Percentiles rank a stretch among this genome's conserved stretches.
Evolutionary conservation across 2,797 vertebrate genomes (phyloP).

Genomic region (Lacerta agilis): DNA sequence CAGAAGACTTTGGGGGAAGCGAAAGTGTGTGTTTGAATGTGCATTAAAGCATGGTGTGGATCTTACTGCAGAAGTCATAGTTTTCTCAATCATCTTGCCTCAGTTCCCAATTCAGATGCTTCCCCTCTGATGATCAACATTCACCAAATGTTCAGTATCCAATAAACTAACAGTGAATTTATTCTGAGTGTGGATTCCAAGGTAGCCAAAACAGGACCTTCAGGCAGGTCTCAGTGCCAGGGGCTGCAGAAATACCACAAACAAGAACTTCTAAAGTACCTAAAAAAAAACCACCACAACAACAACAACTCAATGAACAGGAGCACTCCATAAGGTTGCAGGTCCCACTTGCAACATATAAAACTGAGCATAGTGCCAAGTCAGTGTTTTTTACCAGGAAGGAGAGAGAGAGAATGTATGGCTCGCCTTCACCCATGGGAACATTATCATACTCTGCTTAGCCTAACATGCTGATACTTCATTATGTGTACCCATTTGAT

Average conservation of each 20-base stretch:
- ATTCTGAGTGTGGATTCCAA: neutral
- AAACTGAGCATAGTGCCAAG: neutral
- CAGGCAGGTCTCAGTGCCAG: neutral
- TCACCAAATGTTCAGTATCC: neutral
- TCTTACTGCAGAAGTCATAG: no score
- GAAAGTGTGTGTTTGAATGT: no score
- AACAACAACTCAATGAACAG: no score
- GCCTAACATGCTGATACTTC: constrained; percentile 38
- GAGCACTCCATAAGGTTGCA: neutral
- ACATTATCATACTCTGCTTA: constrained; percentile 7
- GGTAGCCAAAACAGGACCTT: neutral
- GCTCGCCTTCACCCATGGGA: neutral
- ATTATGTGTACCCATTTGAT: constrained; percentile 37
- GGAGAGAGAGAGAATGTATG: neutral
- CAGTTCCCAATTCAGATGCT: neutral
- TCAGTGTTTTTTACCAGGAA: constrained; percentile 4
- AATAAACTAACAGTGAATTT: neutral
- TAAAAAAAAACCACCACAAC: no score
- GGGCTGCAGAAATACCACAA: neutral
- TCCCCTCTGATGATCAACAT: neutral
- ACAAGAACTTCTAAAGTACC: no score
- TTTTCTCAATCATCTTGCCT: neutral
- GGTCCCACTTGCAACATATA: neutral
- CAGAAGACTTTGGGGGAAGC: no score
- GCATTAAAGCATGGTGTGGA: no score